Conservation (phyloP, 2,797 vertebrate species). For the Adrianichthys oophorus region DNA sequence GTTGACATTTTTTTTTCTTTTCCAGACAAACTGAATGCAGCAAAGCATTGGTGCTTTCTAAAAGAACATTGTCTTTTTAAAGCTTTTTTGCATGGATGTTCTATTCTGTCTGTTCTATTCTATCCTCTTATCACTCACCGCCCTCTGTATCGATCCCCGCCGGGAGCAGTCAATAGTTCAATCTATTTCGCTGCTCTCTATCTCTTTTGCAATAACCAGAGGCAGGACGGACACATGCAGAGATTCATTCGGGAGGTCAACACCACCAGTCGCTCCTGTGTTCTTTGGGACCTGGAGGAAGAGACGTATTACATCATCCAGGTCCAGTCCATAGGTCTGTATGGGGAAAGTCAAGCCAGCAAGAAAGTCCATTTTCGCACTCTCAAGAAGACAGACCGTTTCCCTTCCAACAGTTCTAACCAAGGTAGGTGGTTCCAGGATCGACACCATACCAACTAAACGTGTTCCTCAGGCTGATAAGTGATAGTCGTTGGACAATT, state of each 20-base stretch:
- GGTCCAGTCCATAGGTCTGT: constrained; percentile 93
- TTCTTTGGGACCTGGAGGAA: constrained; percentile 95
- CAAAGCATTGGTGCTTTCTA: constrained; percentile 1
- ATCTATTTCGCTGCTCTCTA: neutral
- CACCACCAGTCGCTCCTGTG: constrained; percentile 93
- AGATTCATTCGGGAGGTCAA: constrained; percentile 97
- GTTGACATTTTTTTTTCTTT: constrained; percentile 7
- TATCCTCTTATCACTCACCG: constrained; percentile 5
- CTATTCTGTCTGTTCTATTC: constrained; percentile 1
- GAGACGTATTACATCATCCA: constrained; percentile 95
- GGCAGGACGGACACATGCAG: constrained; percentile 93
- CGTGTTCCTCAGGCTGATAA: neutral
- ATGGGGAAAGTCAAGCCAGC: constrained; percentile 94
- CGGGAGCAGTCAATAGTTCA: constrained; percentile 1
- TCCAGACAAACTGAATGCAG: constrained; percentile 1
- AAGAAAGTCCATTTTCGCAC: constrained; percentile 92
- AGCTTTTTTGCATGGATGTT: neutral
- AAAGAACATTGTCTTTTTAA: neutral
- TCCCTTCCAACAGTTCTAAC: constrained; percentile 94
- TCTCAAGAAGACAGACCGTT: constrained; percentile 90
- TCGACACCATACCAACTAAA: too few relatives aligned
- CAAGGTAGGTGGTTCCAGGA: constrained; percentile 79
- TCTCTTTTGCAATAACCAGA: constrained; percentile 68
- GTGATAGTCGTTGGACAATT: neutral
- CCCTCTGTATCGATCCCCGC: constrained; percentile 2